Conservation (phyloP, 2,888 invertebrate genomes). For the Sarcophaga carnaria region DNA sequence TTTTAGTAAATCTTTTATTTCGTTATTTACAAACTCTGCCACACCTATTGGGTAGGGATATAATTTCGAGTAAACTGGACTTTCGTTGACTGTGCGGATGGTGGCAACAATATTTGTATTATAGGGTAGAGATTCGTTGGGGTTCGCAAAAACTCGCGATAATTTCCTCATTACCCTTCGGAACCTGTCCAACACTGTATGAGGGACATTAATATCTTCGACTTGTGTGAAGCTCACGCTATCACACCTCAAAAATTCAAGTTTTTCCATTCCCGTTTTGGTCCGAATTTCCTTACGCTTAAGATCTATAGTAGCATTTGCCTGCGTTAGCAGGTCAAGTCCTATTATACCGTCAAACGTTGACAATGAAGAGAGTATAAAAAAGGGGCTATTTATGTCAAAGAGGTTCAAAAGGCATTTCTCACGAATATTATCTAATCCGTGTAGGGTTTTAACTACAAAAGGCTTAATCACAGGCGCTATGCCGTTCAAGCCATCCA, state of each 20-base stretch:
- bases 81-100: slow-evolving; percentile 40
- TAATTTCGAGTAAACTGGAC: slow-evolving; percentile 37
- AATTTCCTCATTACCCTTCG: not conserved
- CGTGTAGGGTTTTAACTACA: too few relatives aligned
- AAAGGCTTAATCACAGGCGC: too few relatives aligned
- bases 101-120: slow-evolving; percentile 29
- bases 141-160: slow-evolving; percentile 29
- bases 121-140: slow-evolving; percentile 10
- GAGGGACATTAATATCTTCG: slow-evolving; percentile 51
- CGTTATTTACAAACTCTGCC: slow-evolving; percentile 45
- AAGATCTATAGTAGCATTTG: too few relatives aligned
- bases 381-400: too few relatives aligned
- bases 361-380: too few relatives aligned
- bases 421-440: too few relatives aligned
- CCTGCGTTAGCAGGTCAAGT: too few relatives aligned
- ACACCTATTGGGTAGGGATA: slow-evolving; percentile 52
- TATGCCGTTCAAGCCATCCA: too few relatives aligned
- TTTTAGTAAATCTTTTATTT: slow-evolving; percentile 25
- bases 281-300: too few relatives aligned
- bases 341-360: too few relatives aligned
- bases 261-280: slow-evolving; percentile 45
- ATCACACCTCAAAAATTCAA: slow-evolving; percentile 63
- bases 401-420: too few relatives aligned
- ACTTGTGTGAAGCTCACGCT: slow-evolving; percentile 64
- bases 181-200: not conserved